Conservation (phyloP, 2,113 vertebrate genomes). For the Blennius ocellaris region DNA sequence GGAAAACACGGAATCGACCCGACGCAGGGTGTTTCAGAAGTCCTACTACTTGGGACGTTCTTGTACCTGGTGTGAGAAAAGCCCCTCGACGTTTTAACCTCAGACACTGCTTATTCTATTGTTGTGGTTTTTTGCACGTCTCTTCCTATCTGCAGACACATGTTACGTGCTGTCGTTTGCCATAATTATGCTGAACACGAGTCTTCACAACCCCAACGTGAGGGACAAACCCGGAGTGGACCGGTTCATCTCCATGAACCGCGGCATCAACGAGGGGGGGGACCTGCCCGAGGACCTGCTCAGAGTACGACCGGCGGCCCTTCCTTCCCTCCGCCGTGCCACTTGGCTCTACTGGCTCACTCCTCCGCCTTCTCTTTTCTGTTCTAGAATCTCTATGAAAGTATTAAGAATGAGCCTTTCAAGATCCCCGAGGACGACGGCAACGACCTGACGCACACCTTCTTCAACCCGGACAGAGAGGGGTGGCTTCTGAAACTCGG, state of each 20-base stretch:
- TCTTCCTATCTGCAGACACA: slow-evolving; percentile 82
- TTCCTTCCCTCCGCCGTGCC: background rate
- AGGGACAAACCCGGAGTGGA: slow-evolving; percentile 90
- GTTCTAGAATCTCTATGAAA: slow-evolving; percentile 91
- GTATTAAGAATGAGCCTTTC: slow-evolving; percentile 93
- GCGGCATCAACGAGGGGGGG: slow-evolving; percentile 92
- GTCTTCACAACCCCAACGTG: slow-evolving; percentile 93
- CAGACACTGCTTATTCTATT: too few species aligned
- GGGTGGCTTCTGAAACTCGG: slow-evolving; percentile 95
- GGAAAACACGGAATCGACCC: too few species aligned
- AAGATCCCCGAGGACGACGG: slow-evolving; percentile 96
- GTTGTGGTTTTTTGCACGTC: background rate
- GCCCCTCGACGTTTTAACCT: too few species aligned
- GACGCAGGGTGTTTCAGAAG: too few species aligned
- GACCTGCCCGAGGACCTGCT: slow-evolving; percentile 92
- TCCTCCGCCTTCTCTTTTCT: background rate
- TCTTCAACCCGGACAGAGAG: slow-evolving; percentile 93
- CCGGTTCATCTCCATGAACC: slow-evolving; percentile 93
- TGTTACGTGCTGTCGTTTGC: slow-evolving; percentile 93
- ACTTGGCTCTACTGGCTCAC: background rate
- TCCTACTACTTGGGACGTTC: too few species aligned
- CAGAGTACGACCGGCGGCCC: slow-evolving; percentile 75
- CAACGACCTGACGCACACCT: slow-evolving; percentile 93
- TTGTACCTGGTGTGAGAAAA: too few species aligned
- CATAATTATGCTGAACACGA: slow-evolving; percentile 95